phyloP scores from a whole-genome alignment of 1,140 invertebrate genomes.

The Drosophila arawakana region DNA sequence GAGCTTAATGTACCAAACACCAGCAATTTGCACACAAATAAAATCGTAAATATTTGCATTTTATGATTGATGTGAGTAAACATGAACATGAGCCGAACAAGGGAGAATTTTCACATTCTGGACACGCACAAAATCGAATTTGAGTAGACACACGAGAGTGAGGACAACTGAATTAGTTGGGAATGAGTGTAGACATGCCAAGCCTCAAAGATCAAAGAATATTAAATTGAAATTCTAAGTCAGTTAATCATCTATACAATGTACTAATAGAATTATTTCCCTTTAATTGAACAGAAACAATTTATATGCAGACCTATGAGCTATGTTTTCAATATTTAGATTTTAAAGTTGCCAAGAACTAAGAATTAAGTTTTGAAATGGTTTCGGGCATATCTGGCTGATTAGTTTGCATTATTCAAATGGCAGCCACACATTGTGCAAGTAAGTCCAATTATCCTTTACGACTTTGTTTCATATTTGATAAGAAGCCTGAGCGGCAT shows the following conservation, averaged over 20 bases:
- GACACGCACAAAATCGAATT: conserved; percentile 55
- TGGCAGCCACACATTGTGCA: conserved; percentile 55
- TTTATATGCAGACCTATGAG: background rate
- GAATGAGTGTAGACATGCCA: background rate
- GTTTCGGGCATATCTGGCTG: conserved; percentile 54
- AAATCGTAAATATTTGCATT: conserved; percentile 81
- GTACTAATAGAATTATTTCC: background rate
- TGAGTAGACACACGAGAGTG: background rate
- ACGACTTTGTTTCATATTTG: conserved; percentile 83
- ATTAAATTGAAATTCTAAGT: background rate
- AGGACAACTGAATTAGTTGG: conserved; percentile 7
- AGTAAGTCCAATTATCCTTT: conserved; percentile 80
- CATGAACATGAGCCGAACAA: conserved; percentile 50
- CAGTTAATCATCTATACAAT: background rate
- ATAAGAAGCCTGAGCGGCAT: conserved; percentile 78
- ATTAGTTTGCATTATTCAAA: conserved; percentile 78
- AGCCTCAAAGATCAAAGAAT: conserved; percentile 1
- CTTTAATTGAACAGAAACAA: conserved; percentile 2
- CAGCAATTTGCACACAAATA: conserved; percentile 76
- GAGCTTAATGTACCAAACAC: conserved; percentile 45
- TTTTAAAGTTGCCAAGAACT: conserved; percentile 12
- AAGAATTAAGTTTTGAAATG: conserved; percentile 49
- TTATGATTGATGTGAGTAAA: conserved; percentile 78
- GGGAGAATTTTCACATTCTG: conserved; percentile 52
- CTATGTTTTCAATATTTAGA: background rate